Percentiles rank a stretch among this genome's conserved stretches.
Conservation (phyloP, 2,888 invertebrate species). For the Lobophora halterata region DNA sequence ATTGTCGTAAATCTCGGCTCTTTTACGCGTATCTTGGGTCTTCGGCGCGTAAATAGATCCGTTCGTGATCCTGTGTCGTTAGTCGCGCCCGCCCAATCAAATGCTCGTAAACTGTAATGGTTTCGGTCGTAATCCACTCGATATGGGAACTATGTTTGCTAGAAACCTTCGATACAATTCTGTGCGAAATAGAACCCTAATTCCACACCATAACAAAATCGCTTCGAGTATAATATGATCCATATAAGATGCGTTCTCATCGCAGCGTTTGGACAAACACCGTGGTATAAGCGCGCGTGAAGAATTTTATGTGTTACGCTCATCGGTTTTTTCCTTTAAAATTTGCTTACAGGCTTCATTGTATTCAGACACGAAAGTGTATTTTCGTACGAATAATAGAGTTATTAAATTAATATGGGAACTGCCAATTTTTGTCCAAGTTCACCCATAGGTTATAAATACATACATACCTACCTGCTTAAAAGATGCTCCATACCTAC, state of each 20-base stretch:
- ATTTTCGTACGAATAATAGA: slow-evolving; percentile 18
- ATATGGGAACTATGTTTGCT: slow-evolving; percentile 71
- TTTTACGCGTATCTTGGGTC: slow-evolving; percentile 61
- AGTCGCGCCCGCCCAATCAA: slow-evolving; percentile 70
- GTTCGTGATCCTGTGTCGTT: slow-evolving; percentile 70
- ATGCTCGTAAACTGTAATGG: slow-evolving; percentile 72
- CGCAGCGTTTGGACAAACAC: slow-evolving; percentile 59
- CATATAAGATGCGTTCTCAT: slow-evolving; percentile 11
- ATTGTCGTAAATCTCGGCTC: slow-evolving; percentile 64
- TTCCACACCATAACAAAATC: slow-evolving; percentile 2
- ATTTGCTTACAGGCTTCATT: slow-evolving; percentile 22
- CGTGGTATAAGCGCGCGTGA: slow-evolving; percentile 60
- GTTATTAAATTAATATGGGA: slow-evolving; percentile 18
- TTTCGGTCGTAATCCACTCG: slow-evolving; percentile 65
- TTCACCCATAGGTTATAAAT: not conserved
- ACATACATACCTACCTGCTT: no score
- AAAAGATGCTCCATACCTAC: no score
- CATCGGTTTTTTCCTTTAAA: slow-evolving; percentile 41
- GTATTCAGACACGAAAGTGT: slow-evolving; percentile 16
- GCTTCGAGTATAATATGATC: slow-evolving; percentile 2
- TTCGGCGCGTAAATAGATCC: slow-evolving; percentile 46
- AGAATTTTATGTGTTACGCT: slow-evolving; percentile 54
- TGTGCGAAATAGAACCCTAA: slow-evolving; percentile 33
- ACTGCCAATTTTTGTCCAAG: not conserved
- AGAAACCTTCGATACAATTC: slow-evolving; percentile 50